These are phyloP conservation scores for Drosophila flavopinicola DNA, from an alignment of 2,888 invertebrate genomes.

Conservation along the genomic window DNA sequence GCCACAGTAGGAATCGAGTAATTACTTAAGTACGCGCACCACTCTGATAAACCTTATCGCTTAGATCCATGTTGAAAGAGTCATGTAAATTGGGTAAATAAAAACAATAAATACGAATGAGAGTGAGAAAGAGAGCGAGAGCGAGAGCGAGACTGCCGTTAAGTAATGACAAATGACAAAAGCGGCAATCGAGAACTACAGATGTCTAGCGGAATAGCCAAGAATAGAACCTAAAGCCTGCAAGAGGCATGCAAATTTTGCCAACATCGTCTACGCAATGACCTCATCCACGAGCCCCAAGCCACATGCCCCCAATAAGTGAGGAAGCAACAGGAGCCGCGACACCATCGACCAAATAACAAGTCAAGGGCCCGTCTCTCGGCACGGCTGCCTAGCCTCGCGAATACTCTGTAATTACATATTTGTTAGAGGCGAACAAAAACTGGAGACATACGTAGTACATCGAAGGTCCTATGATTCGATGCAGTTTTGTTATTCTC, in stretches of 20 bases:
- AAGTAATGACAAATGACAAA: slow-evolving; percentile 17
- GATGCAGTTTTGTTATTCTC: too few relatives aligned
- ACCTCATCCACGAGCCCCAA: slow-evolving; percentile 65
- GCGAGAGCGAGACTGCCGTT: background rate
- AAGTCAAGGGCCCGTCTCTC: background rate
- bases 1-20: slow-evolving; percentile 23
- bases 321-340: slow-evolving; percentile 45
- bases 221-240: slow-evolving; percentile 42
- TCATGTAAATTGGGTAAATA: slow-evolving; percentile 30
- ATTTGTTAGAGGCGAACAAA: too few relatives aligned
- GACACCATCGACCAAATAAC: slow-evolving; percentile 39
- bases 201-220: slow-evolving; percentile 11
- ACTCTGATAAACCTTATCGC: slow-evolving; percentile 47
- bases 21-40: slow-evolving; percentile 51
- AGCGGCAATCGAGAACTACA: slow-evolving; percentile 10
- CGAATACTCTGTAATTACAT: slow-evolving; percentile 5
- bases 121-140: background rate
- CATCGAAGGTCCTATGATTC: too few relatives aligned
- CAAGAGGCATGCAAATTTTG: slow-evolving; percentile 48
- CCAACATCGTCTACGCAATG: slow-evolving; percentile 50
- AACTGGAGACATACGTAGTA: too few relatives aligned
- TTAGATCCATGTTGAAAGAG: slow-evolving; percentile 43
- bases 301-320: slow-evolving; percentile 12
- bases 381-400: background rate
- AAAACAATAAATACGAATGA: slow-evolving; percentile 24